Evolutionary conservation across 2,113 vertebrate species (phyloP).

Genomic region (Rousettus leschenaultii): DNA sequence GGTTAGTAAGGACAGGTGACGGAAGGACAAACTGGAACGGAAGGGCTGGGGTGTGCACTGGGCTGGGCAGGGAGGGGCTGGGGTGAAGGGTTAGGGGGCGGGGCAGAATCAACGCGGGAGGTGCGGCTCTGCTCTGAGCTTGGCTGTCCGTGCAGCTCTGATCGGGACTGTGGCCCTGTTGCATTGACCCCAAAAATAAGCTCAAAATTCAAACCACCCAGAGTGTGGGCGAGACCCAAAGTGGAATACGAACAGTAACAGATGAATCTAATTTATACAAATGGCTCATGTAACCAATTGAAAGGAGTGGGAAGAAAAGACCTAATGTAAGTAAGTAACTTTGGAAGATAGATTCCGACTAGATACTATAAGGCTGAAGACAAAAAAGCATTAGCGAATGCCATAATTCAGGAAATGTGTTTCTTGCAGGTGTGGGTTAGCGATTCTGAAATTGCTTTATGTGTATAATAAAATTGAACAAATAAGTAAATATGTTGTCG

Average conservation of each 20-base stretch:
- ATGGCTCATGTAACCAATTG: neutral
- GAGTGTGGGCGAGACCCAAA: neutral
- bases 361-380: neutral
- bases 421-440: neutral
- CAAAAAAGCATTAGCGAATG: neutral
- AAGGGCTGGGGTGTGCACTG: no score
- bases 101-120: accelerated
- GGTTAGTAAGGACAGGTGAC: neutral
- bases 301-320: neutral
- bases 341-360: neutral
- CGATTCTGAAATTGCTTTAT: neutral
- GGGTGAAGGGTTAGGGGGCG: neutral
- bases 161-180: neutral
- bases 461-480: neutral
- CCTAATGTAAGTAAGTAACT: neutral
- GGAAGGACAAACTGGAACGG: neutral
- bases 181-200: neutral
- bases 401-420: neutral
- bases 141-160: neutral
- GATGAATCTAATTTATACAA: neutral
- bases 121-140: neutral
- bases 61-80: no score
- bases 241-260: neutral
- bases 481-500: neutral
- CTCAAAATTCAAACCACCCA: neutral